Evolutionary conservation across 2,113 vertebrate genomes (phyloP).

Genomic region (Irena cyanogastra): DNA sequence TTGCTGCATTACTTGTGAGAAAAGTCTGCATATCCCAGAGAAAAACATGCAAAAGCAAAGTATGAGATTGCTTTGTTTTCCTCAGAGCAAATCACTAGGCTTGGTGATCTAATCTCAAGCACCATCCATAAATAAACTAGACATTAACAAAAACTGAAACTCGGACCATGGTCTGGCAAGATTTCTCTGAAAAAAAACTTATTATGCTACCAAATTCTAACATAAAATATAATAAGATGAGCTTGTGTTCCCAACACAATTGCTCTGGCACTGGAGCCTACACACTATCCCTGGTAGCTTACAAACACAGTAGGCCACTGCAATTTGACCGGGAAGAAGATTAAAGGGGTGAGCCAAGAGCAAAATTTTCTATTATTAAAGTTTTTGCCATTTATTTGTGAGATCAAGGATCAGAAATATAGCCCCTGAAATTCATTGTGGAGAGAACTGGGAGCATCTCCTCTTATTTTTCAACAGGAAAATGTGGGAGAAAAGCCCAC

Average conservation of each 20-base stretch:
- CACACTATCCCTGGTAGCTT: background rate
- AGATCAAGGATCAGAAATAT: background rate
- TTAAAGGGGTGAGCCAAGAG: background rate
- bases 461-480: background rate
- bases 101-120: background rate
- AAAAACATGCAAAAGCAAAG: background rate
- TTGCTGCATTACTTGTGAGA: background rate
- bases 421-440: background rate
- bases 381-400: background rate
- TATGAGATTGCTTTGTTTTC: background rate
- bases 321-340: background rate
- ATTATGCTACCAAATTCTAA: background rate
- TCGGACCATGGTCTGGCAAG: background rate
- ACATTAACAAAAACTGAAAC: background rate
- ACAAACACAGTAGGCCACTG: background rate
- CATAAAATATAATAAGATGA: background rate
- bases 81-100: background rate
- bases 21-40: background rate
- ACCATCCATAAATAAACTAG: background rate
- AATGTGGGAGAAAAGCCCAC: background rate
- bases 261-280: background rate
- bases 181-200: background rate
- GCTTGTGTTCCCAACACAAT: background rate
- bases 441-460: background rate
- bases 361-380: background rate